Conservation (phyloP, 2,797 vertebrate genomes). For the Anguilla megastoma region DNA sequence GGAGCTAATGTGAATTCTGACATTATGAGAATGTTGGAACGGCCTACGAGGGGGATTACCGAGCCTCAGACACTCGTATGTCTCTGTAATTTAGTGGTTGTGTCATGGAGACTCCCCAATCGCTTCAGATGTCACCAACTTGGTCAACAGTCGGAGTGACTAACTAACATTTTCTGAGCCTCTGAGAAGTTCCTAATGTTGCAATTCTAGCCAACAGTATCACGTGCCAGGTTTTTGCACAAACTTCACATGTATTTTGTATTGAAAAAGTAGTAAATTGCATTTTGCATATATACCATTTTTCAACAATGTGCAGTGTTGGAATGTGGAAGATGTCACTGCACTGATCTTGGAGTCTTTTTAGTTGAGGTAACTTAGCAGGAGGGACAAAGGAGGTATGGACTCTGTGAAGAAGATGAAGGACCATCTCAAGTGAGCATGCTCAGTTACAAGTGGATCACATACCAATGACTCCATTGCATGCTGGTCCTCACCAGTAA, state of each 20-base stretch:
- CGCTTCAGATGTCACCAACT: neutral
- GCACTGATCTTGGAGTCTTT: neutral
- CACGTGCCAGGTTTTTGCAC: neutral
- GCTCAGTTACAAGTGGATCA: neutral
- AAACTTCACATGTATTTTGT: neutral
- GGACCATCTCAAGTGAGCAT: neutral
- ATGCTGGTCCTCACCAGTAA: slow-evolving; percentile 53
- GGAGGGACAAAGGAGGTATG: neutral
- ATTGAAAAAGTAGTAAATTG: neutral
- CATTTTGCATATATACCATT: neutral
- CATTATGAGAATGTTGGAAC: neutral
- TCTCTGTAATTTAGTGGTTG: neutral
- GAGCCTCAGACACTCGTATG: neutral
- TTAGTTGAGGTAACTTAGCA: neutral
- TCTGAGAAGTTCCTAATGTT: neutral
- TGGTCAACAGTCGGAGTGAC: neutral
- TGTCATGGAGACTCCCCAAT: neutral
- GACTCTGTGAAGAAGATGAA: neutral
- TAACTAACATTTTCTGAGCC: neutral
- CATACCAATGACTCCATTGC: neutral
- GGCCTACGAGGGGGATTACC: neutral
- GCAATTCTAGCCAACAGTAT: neutral
- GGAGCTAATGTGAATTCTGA: neutral
- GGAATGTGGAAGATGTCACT: neutral
- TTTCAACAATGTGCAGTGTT: neutral